phyloP scores from a whole-genome alignment of 2,113 vertebrate genomes.

The Rissa tridactyla region DNA sequence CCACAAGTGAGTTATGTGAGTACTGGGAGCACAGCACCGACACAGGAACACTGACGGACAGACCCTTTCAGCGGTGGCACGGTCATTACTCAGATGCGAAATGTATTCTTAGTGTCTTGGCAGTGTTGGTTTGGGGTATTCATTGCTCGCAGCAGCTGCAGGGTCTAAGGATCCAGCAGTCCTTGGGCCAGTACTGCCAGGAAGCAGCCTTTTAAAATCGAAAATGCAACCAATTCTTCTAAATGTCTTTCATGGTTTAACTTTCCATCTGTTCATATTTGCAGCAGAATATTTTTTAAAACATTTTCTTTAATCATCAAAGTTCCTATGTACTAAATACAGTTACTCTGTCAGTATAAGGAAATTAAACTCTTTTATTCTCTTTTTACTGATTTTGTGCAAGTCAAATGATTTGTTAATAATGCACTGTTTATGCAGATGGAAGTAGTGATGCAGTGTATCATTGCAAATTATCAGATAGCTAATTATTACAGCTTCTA shows the following conservation, averaged over 20 bases:
- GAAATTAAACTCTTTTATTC: background rate
- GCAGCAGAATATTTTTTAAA: background rate
- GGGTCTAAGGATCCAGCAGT: no score
- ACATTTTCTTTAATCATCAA: background rate
- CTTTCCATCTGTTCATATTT: background rate
- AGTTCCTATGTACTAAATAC: background rate
- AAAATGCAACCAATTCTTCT: background rate
- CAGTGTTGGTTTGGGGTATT: background rate
- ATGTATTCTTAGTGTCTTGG: background rate
- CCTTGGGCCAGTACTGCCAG: background rate
- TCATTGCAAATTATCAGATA: background rate
- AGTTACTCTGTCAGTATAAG: background rate
- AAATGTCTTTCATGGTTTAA: background rate
- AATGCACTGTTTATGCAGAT: background rate
- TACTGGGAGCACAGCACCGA: background rate
- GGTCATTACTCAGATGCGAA: background rate
- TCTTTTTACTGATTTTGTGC: background rate
- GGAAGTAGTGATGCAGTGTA: background rate
- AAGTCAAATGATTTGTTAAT: background rate
- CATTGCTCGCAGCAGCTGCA: background rate
- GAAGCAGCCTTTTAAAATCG: background rate
- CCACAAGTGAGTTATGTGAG: background rate
- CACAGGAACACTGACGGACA: background rate
- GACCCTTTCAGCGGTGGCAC: background rate
- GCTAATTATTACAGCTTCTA: background rate